Base-by-base conservation (phyloP, 2,888 invertebrate genomes). In the Drosophila recens region DNA sequence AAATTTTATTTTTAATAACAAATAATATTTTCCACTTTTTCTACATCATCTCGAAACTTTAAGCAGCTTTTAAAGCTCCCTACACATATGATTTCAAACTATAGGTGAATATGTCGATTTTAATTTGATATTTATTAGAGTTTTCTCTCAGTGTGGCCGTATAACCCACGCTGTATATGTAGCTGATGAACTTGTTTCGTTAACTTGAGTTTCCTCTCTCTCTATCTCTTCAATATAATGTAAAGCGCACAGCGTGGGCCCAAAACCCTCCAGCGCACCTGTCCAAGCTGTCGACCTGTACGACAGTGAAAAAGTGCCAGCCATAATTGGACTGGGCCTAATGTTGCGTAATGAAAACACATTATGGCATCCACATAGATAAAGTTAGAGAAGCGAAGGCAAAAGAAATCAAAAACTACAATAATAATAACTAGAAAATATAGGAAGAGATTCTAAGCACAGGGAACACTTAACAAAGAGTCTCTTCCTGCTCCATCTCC, bases 311-410 rank as follows among this genome's bases (percentile, higher is more conserved):
- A 69, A 78, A 80, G 83, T 78, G 75, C 72, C 75, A 69, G 81
- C 81, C 67, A 79, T 84, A 88, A 84, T 84, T 84, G 87, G 84
- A 86, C 73, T 70, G 63, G 71, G 68, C 79, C 68, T 88, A 84
- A 88, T 88, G 84, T 84, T 88, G 81, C 87, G 78, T 88, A 88
- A 84, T 86, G 81, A 84, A 88, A 88, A 80, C 77, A 82, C 80
- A 87, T 87, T 85, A 82, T 79, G 71, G 87, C 72, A 86, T 42
- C 80, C 65, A 54, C 53, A 75, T 61, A 38, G 59, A 42, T 51
- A 62, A 64, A 48, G 62, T 27, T 46, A 64, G 54, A 13, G 43
- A 43, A 42, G 49, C 40, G 61, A 75, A 62, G 61, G 48, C 43
- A 51, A 36, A 34, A 52, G 48, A 61, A 56, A 71, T 71, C 67